A percentile compares a stretch with the other conserved stretches of the same genome.
Evolutionary conservation across 2,113 vertebrate genomes (phyloP).

Genomic region (Xiphophorus maculatus): DNA sequence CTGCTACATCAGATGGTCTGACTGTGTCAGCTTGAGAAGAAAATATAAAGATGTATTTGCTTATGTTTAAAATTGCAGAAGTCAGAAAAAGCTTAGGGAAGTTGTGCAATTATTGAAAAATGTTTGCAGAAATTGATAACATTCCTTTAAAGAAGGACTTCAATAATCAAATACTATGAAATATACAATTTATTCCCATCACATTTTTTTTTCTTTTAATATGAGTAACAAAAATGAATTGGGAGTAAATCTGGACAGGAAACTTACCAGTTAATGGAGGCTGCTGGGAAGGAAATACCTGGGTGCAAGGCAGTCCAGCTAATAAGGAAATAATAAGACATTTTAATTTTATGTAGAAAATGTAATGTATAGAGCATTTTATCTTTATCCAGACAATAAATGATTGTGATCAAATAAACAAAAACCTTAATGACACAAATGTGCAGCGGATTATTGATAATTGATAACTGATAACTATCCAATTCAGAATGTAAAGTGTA

Average conservation of each 20-base stretch:
- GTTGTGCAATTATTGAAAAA: not conserved
- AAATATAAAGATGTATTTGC: not conserved
- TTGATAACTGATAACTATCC: not conserved
- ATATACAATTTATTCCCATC: not conserved
- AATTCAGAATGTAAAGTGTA: not conserved
- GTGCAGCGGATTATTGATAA: not conserved
- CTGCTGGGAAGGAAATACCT: slow-evolving; percentile 39
- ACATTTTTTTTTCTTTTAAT: not conserved
- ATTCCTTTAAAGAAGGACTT: not conserved
- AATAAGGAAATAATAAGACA: slow-evolving; percentile 23
- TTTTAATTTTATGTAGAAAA: not conserved
- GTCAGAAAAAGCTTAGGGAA: not conserved
- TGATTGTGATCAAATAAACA: not conserved
- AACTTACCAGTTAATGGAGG: slow-evolving; percentile 62
- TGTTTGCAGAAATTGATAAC: not conserved
- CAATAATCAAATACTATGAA: not conserved
- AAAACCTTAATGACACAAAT: not conserved
- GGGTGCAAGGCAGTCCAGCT: slow-evolving; percentile 41
- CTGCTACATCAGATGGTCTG: slow-evolving; percentile 66
- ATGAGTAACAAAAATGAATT: not conserved
- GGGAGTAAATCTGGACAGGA: not conserved
- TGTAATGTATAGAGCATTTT: too few species aligned
- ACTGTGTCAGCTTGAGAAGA: slow-evolving; percentile 59
- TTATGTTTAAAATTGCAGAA: not conserved
- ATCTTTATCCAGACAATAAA: too few species aligned